Evolutionary conservation across 2,888 invertebrate species (phyloP).

Genomic region (Drosophila mimetica): DNA sequence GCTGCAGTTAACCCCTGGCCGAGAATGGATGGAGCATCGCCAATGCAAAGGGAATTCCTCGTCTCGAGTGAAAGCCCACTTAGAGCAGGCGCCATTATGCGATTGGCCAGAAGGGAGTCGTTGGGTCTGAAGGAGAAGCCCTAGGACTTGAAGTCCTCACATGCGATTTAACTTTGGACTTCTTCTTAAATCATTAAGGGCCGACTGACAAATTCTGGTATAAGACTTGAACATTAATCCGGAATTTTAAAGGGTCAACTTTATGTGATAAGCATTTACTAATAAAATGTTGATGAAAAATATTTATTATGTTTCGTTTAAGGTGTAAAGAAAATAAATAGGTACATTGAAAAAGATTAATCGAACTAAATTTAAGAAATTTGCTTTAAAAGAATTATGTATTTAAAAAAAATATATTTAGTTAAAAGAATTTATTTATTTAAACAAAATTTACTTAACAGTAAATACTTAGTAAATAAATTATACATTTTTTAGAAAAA

Average conservation of each 20-base stretch:
- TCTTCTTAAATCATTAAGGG: neutral
- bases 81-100: constrained; percentile 8
- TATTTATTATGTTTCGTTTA: too few species aligned
- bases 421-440: too few species aligned
- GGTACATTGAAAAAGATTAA: too few species aligned
- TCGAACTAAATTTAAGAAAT: too few species aligned
- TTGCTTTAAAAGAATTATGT: too few species aligned
- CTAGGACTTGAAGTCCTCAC: constrained; percentile 2
- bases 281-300: too few species aligned
- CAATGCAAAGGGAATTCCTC: constrained; percentile 9
- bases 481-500: too few species aligned
- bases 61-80: constrained; percentile 11
- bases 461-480: too few species aligned
- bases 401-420: too few species aligned
- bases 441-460: too few species aligned
- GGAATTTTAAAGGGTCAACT: too few species aligned
- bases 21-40: constrained; percentile 11
- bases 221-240: neutral
- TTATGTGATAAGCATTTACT: neutral
- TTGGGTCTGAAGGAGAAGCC: neutral
- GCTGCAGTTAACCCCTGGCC: constrained; percentile 45
- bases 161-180: neutral
- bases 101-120: constrained; percentile 34
- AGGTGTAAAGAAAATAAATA: too few species aligned
- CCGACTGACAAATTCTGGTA: neutral